Percentiles rank a stretch among this genome's conserved stretches.
Evolutionary conservation across 2,797 vertebrate species (phyloP).

Genomic region (Zalophus californianus): DNA sequence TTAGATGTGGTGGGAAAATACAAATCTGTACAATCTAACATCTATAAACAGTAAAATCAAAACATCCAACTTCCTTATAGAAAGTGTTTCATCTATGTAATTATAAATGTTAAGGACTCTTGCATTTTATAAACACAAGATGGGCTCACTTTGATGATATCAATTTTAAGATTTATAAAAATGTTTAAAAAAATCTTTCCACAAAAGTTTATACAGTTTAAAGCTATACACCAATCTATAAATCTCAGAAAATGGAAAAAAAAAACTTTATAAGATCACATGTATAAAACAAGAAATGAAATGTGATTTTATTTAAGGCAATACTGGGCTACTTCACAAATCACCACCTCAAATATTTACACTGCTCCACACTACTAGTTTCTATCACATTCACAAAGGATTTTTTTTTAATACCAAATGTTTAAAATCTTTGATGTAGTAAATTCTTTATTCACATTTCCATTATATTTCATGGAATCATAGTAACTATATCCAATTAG

Average conservation of each 20-base stretch:
- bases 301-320: constrained; percentile 94
- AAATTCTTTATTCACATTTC: constrained; percentile 91
- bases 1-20: constrained; percentile 82
- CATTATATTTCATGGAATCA: constrained; percentile 87
- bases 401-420: constrained; percentile 89
- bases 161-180: constrained; percentile 86
- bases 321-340: constrained; percentile 94
- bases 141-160: constrained; percentile 89
- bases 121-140: constrained; percentile 89
- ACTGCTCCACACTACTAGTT: constrained; percentile 91
- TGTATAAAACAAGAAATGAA: constrained; percentile 92
- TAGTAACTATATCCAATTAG: constrained; percentile 87
- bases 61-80: constrained; percentile 88
- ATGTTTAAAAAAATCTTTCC: constrained; percentile 83
- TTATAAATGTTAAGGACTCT: constrained; percentile 87
- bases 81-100: constrained; percentile 87
- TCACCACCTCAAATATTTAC: constrained; percentile 92
- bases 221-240: constrained; percentile 89
- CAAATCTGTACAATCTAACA: constrained; percentile 82
- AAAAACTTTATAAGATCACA: constrained; percentile 89
- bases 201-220: constrained; percentile 88
- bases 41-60: constrained; percentile 85
- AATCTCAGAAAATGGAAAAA: constrained; percentile 86
- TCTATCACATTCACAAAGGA: constrained; percentile 91
- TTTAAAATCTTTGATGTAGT: constrained; percentile 89